Conservation (phyloP, 2,113 vertebrate genomes). For the Cochlearius cochlearius region DNA sequence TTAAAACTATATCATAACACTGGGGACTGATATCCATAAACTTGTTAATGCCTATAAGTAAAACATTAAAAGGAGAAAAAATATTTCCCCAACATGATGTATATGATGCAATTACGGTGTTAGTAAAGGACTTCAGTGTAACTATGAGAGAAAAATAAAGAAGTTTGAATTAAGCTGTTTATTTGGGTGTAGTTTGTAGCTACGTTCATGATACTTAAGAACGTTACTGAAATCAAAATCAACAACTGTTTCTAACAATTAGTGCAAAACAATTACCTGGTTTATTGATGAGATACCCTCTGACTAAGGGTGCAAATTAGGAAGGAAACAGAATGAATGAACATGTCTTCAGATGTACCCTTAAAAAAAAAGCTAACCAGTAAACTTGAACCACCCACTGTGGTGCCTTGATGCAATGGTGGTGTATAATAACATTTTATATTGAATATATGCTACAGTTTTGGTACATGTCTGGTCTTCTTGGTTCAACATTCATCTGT, state of each 20-base stretch:
- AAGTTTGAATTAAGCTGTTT: not conserved
- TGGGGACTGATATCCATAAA: slow-evolving; percentile 18
- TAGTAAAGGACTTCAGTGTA: not conserved
- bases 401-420: not conserved
- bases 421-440: not conserved
- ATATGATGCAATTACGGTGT: not conserved
- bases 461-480: not conserved
- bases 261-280: not conserved
- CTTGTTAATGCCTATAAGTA: not conserved
- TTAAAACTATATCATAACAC: slow-evolving; percentile 42
- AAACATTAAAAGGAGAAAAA: slow-evolving; percentile 37
- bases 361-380: not conserved
- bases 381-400: not conserved
- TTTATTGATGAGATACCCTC: not conserved
- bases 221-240: not conserved
- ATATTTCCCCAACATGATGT: not conserved
- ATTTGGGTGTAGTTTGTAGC: not conserved
- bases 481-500: not conserved
- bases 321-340: not conserved
- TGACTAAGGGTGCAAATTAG: not conserved
- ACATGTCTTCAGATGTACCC: not conserved
- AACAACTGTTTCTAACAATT: not conserved
- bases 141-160: not conserved
- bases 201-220: not conserved
- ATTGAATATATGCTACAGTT: not conserved